phyloP scores from a whole-genome alignment of 2,888 invertebrate genomes.

The Amiota minor region DNA sequence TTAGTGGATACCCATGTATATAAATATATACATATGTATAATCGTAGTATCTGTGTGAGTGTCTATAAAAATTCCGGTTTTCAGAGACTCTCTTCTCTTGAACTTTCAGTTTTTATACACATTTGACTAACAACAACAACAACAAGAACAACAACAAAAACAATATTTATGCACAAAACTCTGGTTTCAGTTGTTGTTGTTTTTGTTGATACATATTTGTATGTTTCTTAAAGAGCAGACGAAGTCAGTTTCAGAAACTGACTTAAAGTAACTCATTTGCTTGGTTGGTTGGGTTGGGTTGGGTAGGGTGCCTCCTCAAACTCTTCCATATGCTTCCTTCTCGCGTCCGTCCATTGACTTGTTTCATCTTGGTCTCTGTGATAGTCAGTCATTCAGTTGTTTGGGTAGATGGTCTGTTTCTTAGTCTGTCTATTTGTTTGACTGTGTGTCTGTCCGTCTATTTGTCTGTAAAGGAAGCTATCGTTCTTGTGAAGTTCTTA shows the following conservation, averaged over 20 bases:
- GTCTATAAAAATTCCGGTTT: constrained; percentile 55
- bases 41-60: constrained; percentile 22
- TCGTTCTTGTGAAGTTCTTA: constrained; percentile 12
- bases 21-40: constrained; percentile 27
- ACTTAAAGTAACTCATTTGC: background rate
- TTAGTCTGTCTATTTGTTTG: background rate
- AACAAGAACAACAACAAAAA: constrained; percentile 30
- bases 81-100: constrained; percentile 28
- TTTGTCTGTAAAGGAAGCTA: constrained; percentile 13
- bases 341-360: background rate
- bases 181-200: constrained; percentile 23
- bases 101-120: constrained; percentile 31
- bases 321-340: background rate
- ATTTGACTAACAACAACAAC: constrained; percentile 45
- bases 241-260: constrained; percentile 1
- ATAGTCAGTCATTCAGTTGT: background rate
- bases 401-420: background rate
- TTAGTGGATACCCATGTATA: constrained; percentile 20
- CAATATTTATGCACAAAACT: constrained; percentile 45
- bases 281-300: background rate
- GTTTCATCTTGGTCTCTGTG: background rate
- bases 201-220: constrained; percentile 30
- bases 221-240: constrained; percentile 1
- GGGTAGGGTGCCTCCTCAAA: background rate
- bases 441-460: background rate